Base-by-base conservation (phyloP, 2,113 vertebrate genomes). In the Barbus barbus region DNA sequence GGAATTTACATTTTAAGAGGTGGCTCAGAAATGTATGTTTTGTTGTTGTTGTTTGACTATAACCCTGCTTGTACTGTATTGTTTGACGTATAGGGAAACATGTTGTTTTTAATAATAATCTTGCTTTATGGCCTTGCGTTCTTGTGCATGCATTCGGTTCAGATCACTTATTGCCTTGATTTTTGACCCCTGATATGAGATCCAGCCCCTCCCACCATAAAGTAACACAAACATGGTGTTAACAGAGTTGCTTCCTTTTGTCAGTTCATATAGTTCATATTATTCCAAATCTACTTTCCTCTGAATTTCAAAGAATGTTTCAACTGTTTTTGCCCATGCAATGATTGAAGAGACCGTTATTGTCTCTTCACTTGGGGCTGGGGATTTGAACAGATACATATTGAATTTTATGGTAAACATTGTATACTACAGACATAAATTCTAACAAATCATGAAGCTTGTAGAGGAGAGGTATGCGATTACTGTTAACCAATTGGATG, bases 51-150 rank as follows among this genome's bases (percentile, higher is more conserved):
- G 16, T 24, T 33, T 24, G 28, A 22, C 51, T 38, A 6, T 9
- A 48, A 36, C 36, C 38, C 9, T 41, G 38, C 9, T 8, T 9
- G 36, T 22, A n/a, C 9, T 5, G 5, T 72, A 24, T 72, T 33
- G 24, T 56, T 53, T 38, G 13, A 24, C 38, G 33, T 78, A n/a
- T 60, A 13, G 12, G 22, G 16, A 60, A 58, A 67, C 65, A n/a
- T n/a, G n/a, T 67, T 36, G 4, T 33, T 69, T 36, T 36, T 36
- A 69, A 14, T 14, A 13, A 11, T 22, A 3, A 2, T 38, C 48
- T 72, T 82, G 82, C 8, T 79, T 72, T 48, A 72, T 84, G 18
- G 44, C 53, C 22, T 20, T 22, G 46, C 22, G 77, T 86, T 76
- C 36, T 67, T 80, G 12, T 31, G 16, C 24, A 5, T 28, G 60